Evolutionary conservation across 2,113 vertebrate genomes (phyloP).

Genomic region (Donacobius atricapilla): DNA sequence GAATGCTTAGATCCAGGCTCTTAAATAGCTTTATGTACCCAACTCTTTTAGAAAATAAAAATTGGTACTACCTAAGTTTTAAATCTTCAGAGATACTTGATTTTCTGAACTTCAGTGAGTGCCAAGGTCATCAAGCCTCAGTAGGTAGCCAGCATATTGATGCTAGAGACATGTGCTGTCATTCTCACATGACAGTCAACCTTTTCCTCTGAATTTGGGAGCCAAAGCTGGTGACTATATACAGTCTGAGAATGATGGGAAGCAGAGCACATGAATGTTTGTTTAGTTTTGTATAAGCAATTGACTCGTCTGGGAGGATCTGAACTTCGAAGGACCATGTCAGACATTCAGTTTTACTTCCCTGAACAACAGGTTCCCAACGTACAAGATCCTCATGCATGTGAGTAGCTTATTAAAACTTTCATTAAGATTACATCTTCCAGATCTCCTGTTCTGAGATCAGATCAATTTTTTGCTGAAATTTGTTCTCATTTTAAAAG

Average conservation of each 20-base stretch:
- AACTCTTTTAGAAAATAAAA: not conserved
- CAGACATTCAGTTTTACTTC: not conserved
- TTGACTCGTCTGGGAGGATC: not conserved
- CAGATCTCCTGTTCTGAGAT: conserved; percentile 27
- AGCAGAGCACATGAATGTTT: not conserved
- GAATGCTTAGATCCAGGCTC: not conserved
- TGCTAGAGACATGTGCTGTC: not conserved
- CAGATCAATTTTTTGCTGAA: conserved; percentile 55
- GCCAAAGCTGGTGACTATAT: not conserved
- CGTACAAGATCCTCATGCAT: not conserved
- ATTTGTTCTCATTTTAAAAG: conserved; percentile 62
- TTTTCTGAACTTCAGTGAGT: not conserved
- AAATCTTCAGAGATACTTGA: not conserved
- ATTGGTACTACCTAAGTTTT: not conserved
- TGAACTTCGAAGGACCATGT: not conserved
- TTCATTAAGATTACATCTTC: conserved; percentile 52
- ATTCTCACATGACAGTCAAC: not conserved
- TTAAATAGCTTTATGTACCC: not conserved
- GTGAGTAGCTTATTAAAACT: conserved; percentile 35
- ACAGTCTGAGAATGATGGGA: not conserved
- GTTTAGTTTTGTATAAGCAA: not conserved
- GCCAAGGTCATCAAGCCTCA: not conserved
- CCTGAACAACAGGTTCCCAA: not conserved
- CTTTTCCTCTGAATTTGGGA: not conserved
- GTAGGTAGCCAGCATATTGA: not conserved